Base-by-base conservation (phyloP, 1,140 invertebrate genomes). In the Pseudachorutes palmiensis region DNA sequence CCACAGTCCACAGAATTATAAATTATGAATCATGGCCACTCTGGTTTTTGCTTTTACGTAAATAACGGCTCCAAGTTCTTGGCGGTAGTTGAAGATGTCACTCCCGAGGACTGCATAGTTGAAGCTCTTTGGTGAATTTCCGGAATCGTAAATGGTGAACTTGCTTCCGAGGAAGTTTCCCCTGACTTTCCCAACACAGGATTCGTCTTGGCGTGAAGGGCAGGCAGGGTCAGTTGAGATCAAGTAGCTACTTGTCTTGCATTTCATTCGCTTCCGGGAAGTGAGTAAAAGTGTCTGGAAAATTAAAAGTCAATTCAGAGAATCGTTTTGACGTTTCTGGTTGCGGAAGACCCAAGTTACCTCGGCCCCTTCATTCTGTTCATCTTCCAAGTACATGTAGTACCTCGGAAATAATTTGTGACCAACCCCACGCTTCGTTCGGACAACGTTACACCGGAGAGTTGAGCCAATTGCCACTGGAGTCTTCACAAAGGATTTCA, bases 221-320 rank as follows among this genome's bases (percentile, higher is more conserved):
- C 99, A 95, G 0, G 94, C 98, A 0, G 97, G 93, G 82, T 99
- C 97, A 0, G 91, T 95, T 5, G 95, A 97, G 76, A 99, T 95
- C 19, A 99, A 82, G 79, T 99, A 98, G 80, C 98, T 98, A 19
- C 93, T 97, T 2, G 96, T 98, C 65, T 93, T 86, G 75, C 93
- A 97, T 81, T 98, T 97, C 83, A 98, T 98, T 48, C 96, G 82
- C 80, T 98, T 98, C 66, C 97, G 83, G 74, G 92, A 96, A 62
- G 95, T 96, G 55, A 99, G 78, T 28, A 99, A 99, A 97, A 29
- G 95, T 80, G 86, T 89, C 75, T 30, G 72, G 12, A 41, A 19
- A 41, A 5, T 41, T 41, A 55, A 55, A 55, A 55, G 5, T 5
- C 16, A 59, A 69, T 9, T 45, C 3, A 30, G 32, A 30, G 31